Evolutionary conservation across 2,888 invertebrate species (phyloP), one percentile per base, ranked within the genome.

Genomic region (Mythimna impura): DNA sequence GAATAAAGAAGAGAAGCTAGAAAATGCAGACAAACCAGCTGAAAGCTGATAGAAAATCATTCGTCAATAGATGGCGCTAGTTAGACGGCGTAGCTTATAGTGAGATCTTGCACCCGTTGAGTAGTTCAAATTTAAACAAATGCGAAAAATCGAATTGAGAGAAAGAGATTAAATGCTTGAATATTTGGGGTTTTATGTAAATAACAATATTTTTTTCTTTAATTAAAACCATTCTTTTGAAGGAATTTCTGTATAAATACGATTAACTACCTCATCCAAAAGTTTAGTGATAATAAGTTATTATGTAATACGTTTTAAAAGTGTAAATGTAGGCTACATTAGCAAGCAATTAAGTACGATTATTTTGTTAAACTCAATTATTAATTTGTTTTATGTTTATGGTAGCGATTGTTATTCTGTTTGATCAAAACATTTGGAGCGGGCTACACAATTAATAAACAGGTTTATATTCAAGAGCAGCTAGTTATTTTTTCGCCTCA

Each of bases 401-500:
- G 1, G 4, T 43, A 52, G 30, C 10, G 7, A 7, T 0, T 76
- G n/a, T 47, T 76, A 57, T 52, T 50, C 47, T 34, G 22, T 66
- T 66, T 25, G n/a, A 66, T 61, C 52, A 70, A 74, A 66, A 22
- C 43, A 47, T 52, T 61, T 47, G 30, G 64, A 57, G 40, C 40
- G 7, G 8, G 40, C n/a, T 73, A 67, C 34, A 62, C 34, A 71
- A 77, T 63, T 75, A 88, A 80, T 86, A 86, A 81, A 87, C 83
- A 71, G 73, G 75, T 88, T 87, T 82, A 9, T 62, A 70, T 66
- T 70, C 63, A 76, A 66, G 22, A 30, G 73, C 40, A 57, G 74
- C 76, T 80, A 58, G 73, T 83, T 73, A 85, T 87, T 86, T 80
- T 79, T 83, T 83, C 64, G 61, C 70, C 80, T 81, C 76, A 36